These are phyloP conservation scores for Solen grandis DNA, from an alignment of 1,140 invertebrate species.

Conservation along the genomic window DNA sequence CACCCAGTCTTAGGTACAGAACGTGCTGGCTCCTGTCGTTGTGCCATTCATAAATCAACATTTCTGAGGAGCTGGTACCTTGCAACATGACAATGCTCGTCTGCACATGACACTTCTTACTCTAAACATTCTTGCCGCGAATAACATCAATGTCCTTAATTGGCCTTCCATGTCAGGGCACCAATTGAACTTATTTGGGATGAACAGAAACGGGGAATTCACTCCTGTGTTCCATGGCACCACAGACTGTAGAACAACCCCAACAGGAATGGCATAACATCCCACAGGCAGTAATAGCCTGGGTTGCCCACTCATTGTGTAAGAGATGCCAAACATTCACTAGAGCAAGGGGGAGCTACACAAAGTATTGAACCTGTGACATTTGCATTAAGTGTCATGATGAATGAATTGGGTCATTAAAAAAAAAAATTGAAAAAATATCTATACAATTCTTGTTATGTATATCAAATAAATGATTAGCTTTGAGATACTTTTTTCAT, in stretches of 20 bases:
- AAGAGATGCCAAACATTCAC: too few relatives aligned
- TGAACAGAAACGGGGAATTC: background rate
- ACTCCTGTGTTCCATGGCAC: background rate
- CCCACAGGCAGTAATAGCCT: too few relatives aligned
- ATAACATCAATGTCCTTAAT: background rate
- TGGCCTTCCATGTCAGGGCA: background rate
- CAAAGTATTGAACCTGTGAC: too few relatives aligned
- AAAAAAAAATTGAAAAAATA: too few relatives aligned
- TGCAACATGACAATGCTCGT: background rate
- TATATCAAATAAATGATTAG: too few relatives aligned
- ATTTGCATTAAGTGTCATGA: too few relatives aligned
- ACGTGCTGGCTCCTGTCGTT: background rate
- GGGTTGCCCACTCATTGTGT: background rate
- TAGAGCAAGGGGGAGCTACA: too few relatives aligned
- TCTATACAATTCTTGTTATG: too few relatives aligned
- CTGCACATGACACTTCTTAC: background rate
- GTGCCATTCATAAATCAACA: background rate
- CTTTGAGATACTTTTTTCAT: too few relatives aligned
- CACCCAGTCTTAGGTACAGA: background rate
- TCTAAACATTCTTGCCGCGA: background rate
- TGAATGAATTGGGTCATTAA: too few relatives aligned
- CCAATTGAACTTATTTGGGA: background rate
- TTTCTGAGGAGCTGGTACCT: background rate
- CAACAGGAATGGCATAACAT: background rate
- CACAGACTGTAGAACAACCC: background rate